Evolutionary conservation across 2,797 vertebrate genomes (phyloP).

Genomic region (Ficedula albicollis): DNA sequence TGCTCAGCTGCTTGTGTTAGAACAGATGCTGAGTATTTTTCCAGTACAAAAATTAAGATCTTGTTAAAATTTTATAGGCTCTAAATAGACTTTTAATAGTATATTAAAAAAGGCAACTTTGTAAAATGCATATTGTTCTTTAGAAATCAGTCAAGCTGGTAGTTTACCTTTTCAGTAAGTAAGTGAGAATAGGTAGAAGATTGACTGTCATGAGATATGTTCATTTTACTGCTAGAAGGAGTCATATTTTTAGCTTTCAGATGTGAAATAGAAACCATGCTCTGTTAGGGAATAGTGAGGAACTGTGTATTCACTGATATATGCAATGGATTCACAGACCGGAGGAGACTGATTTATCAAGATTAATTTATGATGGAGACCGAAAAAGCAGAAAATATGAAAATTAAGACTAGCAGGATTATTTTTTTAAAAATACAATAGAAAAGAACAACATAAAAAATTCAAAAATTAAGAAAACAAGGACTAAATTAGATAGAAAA

Average conservation of each 20-base stretch:
- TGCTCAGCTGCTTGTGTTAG: not conserved
- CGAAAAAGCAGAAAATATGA: not conserved
- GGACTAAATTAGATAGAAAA: not conserved
- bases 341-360: not conserved
- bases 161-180: not conserved
- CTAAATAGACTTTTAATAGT: not conserved
- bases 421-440: not conserved
- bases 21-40: not conserved
- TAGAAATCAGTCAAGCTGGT: not conserved
- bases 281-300: not conserved
- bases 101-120: not conserved
- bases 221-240: not conserved
- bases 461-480: not conserved
- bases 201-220: not conserved
- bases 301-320: not conserved
- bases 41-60: not conserved
- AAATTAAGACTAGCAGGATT: not conserved
- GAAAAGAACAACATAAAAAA: not conserved
- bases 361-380: not conserved
- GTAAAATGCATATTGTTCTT: not conserved
- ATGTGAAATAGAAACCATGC: not conserved
- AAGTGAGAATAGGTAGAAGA: not conserved
- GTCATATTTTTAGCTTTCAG: not conserved
- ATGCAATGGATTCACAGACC: not conserved
- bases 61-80: not conserved